These are phyloP conservation scores for Ecliptopera silaceata DNA, from an alignment of 2,888 invertebrate genomes.

Conservation along the genomic window DNA sequence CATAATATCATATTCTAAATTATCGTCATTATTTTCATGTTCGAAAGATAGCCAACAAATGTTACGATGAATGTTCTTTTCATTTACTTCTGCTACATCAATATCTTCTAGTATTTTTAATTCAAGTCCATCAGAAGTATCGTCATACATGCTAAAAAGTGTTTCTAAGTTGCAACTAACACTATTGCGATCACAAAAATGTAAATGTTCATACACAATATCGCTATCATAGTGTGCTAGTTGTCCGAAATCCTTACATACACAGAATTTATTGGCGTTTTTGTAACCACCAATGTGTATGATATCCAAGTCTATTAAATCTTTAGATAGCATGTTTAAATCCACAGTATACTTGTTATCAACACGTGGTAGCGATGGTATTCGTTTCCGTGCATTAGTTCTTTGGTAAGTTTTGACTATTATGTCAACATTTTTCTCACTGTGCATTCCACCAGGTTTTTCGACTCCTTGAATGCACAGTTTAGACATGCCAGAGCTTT, in stretches of 20 bases:
- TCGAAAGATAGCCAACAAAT: constrained; percentile 20
- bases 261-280: constrained; percentile 47
- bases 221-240: constrained; percentile 50
- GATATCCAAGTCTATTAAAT: constrained; percentile 8
- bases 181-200: constrained; percentile 54
- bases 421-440: constrained; percentile 5
- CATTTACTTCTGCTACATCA: neutral
- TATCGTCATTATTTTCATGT: constrained; percentile 3
- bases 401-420: constrained; percentile 54
- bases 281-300: constrained; percentile 10
- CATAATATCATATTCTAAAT: neutral
- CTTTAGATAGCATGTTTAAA: constrained; percentile 16
- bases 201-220: constrained; percentile 60
- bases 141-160: constrained; percentile 59
- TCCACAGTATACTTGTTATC: constrained; percentile 2
- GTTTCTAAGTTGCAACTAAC: constrained; percentile 44
- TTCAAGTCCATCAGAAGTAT: constrained; percentile 32
- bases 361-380: constrained; percentile 7
- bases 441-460: constrained; percentile 61
- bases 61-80: constrained; percentile 3
- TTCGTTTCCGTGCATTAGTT: constrained; percentile 33
- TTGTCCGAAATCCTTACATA: constrained; percentile 67
- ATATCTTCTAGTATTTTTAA: constrained; percentile 9
- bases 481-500: constrained; percentile 50
- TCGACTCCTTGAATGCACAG: constrained; percentile 65